A percentile compares a stretch with the other conserved stretches of the same genome.
These are phyloP conservation scores for Otus sunia DNA, from an alignment of 2,113 vertebrate genomes.

Conservation along the genomic window DNA sequence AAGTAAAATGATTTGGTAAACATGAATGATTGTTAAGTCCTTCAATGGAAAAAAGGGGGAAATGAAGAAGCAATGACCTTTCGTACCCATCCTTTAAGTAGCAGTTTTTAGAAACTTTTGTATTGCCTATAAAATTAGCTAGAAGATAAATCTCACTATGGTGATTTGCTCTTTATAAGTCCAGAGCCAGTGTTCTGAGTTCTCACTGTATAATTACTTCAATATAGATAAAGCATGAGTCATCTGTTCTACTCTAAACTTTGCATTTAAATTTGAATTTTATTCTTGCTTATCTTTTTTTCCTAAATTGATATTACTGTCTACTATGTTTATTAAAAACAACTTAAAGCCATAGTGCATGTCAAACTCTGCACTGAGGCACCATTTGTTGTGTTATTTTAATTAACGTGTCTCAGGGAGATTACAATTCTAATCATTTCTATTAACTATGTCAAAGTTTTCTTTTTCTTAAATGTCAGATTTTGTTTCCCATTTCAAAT, in stretches of 20 bases:
- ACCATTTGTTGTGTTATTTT: conserved; percentile 36
- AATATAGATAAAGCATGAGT: conserved; percentile 58
- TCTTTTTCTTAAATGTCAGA: background rate
- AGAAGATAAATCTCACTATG: conserved; percentile 55
- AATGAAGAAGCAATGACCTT: conserved; percentile 39
- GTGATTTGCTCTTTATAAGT: conserved; percentile 63
- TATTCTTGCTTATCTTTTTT: conserved; percentile 59
- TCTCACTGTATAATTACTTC: conserved; percentile 62
- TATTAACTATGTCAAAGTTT: conserved; percentile 18
- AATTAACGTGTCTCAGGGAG: conserved; percentile 25
- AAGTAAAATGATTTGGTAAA: conserved; percentile 6
- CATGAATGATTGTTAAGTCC: background rate
- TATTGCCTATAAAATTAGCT: conserved; percentile 45
- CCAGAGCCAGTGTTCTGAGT: conserved; percentile 50
- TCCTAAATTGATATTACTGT: conserved; percentile 54
- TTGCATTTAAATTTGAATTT: conserved; percentile 67
- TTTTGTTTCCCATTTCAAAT: background rate
- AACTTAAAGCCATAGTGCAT: conserved; percentile 41
- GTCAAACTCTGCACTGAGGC: conserved; percentile 3
- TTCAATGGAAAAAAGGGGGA: background rate
- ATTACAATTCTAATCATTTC: conserved; percentile 39
- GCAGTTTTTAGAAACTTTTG: conserved; percentile 32
- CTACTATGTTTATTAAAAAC: conserved; percentile 67
- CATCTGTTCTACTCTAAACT: conserved; percentile 61
- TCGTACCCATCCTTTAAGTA: background rate